Base-by-base conservation (phyloP, 1,140 invertebrate genomes). In the Conopomorpha cramerella region DNA sequence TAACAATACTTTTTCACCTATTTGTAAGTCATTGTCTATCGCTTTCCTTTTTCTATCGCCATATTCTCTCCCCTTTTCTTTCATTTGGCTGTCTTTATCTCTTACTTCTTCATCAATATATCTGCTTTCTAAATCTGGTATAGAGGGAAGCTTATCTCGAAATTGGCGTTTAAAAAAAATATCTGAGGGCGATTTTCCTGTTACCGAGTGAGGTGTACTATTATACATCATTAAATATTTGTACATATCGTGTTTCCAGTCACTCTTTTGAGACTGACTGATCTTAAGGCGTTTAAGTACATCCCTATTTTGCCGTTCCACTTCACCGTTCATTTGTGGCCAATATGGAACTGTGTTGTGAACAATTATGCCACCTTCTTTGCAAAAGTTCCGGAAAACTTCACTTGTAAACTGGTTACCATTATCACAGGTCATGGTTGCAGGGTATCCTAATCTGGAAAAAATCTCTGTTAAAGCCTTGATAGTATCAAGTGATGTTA, bases 361-460 rank as follows among this genome's bases (percentile, higher is more conserved):
- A 6, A 30, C 6, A 8, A 6, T 30, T 30, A 30, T 30, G 12
- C 12, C 6, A 4, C 12, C 12, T 12, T 33, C 31, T 15, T 15
- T 4, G 12, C 31, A 33, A 33, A 33, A 33, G 6, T 3, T 10
- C 12, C 12, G 13, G 6, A 33, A 30, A 8, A 8, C 29, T 16
- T 61, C 57, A 59, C 61, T 63, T 51, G 50, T 52, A 58, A 60
- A 38, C 30, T 50, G 44, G 46, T 42, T 62, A 14, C 28, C 39
- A 17, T 34, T 28, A 8, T 19, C 15, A 16, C 13, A 10, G 6
- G 11, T 2, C 8, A 38, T 33, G 2, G 30, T 16, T 18, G 50
- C 39, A 0, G 57, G 55, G 25, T 51, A 46, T 18, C 52, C 55
- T 33, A 36, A 51, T 31, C 52, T 34, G 8, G 39, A n/a, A 39